Evolutionary conservation across 2,113 vertebrate species (phyloP).

Genomic region (Symphodus melops): DNA sequence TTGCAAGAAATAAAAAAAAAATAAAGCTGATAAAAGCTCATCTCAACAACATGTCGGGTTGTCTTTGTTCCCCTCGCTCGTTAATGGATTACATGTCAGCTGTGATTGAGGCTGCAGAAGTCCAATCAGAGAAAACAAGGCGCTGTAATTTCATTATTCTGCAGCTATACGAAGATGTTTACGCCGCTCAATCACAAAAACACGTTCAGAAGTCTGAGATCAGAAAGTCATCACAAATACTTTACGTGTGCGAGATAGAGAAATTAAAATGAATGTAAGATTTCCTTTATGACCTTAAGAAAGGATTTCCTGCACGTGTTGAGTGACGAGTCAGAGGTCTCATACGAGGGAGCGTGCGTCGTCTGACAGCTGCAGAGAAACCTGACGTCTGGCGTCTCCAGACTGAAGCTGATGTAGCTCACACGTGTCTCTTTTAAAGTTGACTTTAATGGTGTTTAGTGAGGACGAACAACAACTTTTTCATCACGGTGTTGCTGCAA

Average conservation of each 20-base stretch:
- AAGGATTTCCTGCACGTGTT: background rate
- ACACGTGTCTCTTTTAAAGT: background rate
- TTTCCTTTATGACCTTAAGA: background rate
- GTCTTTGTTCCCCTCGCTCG: conserved; percentile 6
- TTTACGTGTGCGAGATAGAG: background rate
- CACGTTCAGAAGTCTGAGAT: conserved; percentile 6
- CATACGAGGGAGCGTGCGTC: background rate
- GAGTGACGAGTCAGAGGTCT: too few species aligned
- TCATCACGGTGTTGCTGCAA: background rate
- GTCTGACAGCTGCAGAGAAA: background rate
- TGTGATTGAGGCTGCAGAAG: conserved; percentile 16
- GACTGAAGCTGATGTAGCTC: background rate
- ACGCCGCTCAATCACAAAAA: background rate
- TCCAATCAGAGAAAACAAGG: background rate
- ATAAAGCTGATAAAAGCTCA: conserved; percentile 36
- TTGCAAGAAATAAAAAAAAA: conserved; percentile 48
- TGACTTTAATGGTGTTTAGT: conserved; percentile 4
- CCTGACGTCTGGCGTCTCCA: too few species aligned
- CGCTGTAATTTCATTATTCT: conserved; percentile 24
- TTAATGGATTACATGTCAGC: conserved; percentile 35
- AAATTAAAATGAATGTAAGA: too few species aligned
- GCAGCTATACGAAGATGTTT: conserved; percentile 2
- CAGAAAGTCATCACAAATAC: conserved; percentile 3
- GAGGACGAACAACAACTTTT: background rate
- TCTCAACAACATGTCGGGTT: conserved; percentile 24